Conservation (phyloP, 2,797 vertebrate genomes). For the Sebastes glaucus region DNA sequence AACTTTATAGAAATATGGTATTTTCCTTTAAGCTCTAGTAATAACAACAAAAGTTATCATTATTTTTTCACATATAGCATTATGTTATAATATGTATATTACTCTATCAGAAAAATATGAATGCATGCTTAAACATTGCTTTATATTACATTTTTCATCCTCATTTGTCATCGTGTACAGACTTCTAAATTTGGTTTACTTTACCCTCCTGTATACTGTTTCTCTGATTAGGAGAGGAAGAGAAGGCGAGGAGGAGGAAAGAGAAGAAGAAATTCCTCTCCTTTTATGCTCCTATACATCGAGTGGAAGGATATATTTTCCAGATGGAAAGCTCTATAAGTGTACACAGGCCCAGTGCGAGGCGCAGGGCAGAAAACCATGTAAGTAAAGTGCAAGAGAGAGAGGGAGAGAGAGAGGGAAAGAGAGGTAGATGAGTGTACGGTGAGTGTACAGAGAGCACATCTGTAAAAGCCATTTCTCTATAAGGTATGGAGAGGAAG, state of each 20-base stretch:
- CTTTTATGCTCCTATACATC: constrained; percentile 17
- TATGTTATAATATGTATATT: background rate
- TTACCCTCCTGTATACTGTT: background rate
- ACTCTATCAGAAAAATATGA: background rate
- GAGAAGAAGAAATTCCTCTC: background rate
- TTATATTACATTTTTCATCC: background rate
- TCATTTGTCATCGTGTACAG: background rate
- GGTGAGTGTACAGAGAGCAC: constrained; percentile 53
- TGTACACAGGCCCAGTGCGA: constrained; percentile 26
- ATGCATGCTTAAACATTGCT: background rate
- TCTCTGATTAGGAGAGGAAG: constrained; percentile 16
- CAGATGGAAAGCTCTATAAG: constrained; percentile 66
- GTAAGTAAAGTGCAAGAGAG: constrained; percentile 47
- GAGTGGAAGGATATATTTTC: constrained; percentile 53
- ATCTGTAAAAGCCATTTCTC: constrained; percentile 79
- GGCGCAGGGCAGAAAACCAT: constrained; percentile 55
- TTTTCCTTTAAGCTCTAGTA: background rate
- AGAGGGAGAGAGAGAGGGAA: background rate
- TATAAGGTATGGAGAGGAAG: constrained; percentile 69
- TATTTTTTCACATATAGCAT: background rate
- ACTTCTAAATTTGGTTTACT: background rate
- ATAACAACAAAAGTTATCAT: background rate
- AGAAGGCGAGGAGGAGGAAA: background rate
- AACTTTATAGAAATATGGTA: constrained; percentile 2
- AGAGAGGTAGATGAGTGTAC: constrained; percentile 13